Percentiles rank a stretch among this genome's conserved stretches.
These are phyloP conservation scores for Dipodomys merriami DNA, from an alignment of 2,113 vertebrate species.

Conservation along the genomic window DNA sequence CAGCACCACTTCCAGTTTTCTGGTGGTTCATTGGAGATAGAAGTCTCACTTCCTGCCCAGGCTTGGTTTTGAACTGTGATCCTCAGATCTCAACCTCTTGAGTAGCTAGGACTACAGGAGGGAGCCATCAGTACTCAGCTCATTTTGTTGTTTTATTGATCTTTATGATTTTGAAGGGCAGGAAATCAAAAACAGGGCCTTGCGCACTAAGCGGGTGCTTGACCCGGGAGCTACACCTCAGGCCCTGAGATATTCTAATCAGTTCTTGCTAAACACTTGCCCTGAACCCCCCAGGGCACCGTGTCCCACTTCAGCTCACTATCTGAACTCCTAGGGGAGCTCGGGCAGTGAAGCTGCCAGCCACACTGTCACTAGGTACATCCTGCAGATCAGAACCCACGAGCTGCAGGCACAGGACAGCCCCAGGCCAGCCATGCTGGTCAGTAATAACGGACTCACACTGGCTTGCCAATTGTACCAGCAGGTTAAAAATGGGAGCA, in stretches of 20 bases:
- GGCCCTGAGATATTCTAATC: not conserved
- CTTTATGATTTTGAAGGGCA: too few relatives aligned
- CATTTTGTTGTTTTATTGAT: too few relatives aligned
- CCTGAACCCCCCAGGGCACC: not conserved
- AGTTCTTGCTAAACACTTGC: not conserved
- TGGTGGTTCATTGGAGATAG: not conserved
- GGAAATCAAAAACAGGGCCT: too few relatives aligned
- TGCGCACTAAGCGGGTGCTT: not conserved
- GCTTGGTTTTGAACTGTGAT: too few relatives aligned
- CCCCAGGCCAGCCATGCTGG: not conserved
- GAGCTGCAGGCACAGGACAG: not conserved
- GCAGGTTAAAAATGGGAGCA: too few relatives aligned
- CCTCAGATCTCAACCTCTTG: too few relatives aligned
- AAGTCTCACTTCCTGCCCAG: too few relatives aligned
- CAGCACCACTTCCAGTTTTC: too few relatives aligned
- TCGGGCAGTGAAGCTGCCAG: fast-evolving
- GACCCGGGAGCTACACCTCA: too few relatives aligned
- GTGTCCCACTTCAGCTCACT: not conserved
- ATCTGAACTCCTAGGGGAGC: not conserved
- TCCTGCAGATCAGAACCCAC: not conserved
- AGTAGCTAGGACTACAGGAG: too few relatives aligned
- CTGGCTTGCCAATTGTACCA: not conserved
- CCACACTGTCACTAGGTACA: not conserved
- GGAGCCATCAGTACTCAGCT: not conserved
- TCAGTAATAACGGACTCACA: too few relatives aligned